Conservation (phyloP, 2,888 invertebrate genomes). For the Catocala fraxini region DNA sequence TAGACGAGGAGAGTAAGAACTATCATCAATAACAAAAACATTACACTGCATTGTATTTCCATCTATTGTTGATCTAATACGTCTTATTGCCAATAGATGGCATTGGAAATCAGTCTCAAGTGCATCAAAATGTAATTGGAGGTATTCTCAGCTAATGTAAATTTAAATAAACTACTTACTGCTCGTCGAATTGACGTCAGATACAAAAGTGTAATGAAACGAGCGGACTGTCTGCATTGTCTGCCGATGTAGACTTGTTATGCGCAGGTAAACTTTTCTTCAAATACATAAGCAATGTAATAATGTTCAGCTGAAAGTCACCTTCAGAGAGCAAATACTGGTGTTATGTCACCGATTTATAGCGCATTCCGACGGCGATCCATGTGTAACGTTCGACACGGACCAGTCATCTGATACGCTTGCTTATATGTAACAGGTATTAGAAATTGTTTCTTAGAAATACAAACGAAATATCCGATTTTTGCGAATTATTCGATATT, state of each 20-base stretch:
- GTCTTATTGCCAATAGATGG: conserved; percentile 7
- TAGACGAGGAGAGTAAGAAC: not conserved
- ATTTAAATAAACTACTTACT: conserved; percentile 13
- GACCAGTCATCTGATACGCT: conserved; percentile 35
- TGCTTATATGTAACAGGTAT: conserved; percentile 20
- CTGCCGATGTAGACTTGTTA: not conserved
- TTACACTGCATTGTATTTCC: conserved; percentile 6
- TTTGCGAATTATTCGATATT: not conserved
- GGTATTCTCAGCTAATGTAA: conserved; percentile 4
- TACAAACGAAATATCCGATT: not conserved
- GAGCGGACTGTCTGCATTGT: conserved; percentile 4
- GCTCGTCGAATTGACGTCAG: conserved; percentile 3
- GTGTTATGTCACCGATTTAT: conserved; percentile 44
- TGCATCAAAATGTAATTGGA: conserved; percentile 10
- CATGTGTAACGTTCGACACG: conserved; percentile 41
- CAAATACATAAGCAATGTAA: conserved; percentile 23
- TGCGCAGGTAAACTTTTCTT: conserved; percentile 1
- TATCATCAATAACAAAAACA: conserved; percentile 6
- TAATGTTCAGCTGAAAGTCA: conserved; percentile 43
- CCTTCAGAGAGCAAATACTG: conserved; percentile 35
- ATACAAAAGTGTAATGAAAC: conserved; percentile 11
- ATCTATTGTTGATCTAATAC: conserved; percentile 4
- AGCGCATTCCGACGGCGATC: conserved; percentile 38
- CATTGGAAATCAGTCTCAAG: conserved; percentile 2
- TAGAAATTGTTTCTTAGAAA: conserved; percentile 14